Conservation (phyloP, 2,113 vertebrate genomes). For the Baryphthengus martii region DNA sequence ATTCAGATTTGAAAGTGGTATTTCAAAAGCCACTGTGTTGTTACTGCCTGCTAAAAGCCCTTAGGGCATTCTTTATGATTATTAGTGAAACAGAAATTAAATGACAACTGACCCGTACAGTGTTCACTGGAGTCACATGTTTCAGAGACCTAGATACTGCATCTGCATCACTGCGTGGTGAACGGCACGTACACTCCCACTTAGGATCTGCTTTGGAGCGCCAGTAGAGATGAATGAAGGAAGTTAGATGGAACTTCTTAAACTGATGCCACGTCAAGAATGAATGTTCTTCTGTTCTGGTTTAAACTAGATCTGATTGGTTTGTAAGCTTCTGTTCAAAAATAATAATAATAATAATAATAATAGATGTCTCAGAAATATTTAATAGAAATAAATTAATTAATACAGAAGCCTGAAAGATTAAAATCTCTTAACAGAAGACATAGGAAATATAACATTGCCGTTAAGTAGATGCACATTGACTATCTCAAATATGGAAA, state of each 20-base stretch:
- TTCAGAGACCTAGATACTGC: neutral
- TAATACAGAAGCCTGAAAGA: neutral
- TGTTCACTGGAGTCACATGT: neutral
- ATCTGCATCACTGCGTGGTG: conserved; percentile 11
- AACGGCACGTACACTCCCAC: conserved; percentile 2
- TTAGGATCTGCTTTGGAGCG: neutral
- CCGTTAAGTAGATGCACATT: neutral
- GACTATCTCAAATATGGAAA: neutral
- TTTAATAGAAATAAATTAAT: neutral
- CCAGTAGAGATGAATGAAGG: neutral
- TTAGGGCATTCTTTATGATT: conserved; percentile 47
- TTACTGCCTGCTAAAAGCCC: neutral
- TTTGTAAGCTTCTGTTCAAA: neutral
- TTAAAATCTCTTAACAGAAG: neutral
- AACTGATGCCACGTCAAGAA: neutral
- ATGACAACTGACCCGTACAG: conserved; percentile 30
- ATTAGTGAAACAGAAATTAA: conserved; percentile 56
- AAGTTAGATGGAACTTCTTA: neutral
- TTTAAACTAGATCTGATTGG: neutral
- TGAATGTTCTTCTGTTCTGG: neutral
- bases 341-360: neutral
- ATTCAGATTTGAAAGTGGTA: neutral
- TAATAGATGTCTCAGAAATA: neutral
- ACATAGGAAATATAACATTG: neutral
- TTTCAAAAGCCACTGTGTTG: conserved; percentile 7